phyloP scores from a whole-genome alignment of 30 jellyfish, hydroid and myxozoan species.

The Turritopsis dohrnii region DNA sequence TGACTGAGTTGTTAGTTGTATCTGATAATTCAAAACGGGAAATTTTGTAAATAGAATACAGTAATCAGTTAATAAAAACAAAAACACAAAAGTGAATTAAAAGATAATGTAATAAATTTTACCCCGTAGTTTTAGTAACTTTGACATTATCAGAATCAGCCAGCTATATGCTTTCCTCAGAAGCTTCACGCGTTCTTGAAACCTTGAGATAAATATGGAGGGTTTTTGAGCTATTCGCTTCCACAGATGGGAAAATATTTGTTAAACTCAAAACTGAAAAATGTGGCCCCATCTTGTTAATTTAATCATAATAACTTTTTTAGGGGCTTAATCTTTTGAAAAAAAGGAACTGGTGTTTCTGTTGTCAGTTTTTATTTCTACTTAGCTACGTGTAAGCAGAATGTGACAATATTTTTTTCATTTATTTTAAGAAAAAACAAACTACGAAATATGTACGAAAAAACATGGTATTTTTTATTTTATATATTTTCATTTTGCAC shows the following conservation, averaged over 20 bases:
- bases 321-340: background rate
- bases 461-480: background rate
- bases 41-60: background rate
- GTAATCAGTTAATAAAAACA: background rate
- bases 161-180: background rate
- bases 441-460: background rate
- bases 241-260: background rate
- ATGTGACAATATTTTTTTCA: background rate
- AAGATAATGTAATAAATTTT: no score
- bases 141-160: background rate
- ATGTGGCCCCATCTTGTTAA: background rate
- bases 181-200: background rate
- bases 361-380: background rate
- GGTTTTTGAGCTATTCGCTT: background rate
- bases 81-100: background rate
- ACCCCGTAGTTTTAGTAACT: background rate
- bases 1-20: background rate
- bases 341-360: background rate
- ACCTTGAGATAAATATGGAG: background rate
- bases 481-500: background rate
- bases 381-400: background rate
- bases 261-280: background rate
- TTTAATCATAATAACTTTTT: background rate
- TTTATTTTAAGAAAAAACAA: no score
- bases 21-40: background rate